Conservation (phyloP, 2,113 vertebrate genomes). For the Eleginops maclovinus region DNA sequence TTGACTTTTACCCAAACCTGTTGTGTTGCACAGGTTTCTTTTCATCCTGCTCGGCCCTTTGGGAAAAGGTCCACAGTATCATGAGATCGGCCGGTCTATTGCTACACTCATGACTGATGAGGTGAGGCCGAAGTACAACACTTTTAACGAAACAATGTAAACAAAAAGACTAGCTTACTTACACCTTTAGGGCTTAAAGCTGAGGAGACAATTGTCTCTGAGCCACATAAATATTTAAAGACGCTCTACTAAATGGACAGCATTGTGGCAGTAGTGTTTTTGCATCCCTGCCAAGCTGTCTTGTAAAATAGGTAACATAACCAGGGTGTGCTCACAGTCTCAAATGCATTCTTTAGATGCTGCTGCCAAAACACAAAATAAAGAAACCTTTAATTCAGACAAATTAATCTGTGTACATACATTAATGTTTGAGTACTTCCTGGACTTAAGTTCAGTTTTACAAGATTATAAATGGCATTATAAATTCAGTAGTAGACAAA, state of each 20-base stretch:
- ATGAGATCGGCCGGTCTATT: constrained; percentile 98
- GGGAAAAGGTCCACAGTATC: constrained; percentile 97
- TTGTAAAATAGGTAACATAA: neutral
- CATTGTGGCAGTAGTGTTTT: neutral
- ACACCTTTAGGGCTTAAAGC: neutral
- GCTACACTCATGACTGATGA: constrained; percentile 99
- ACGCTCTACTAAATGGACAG: neutral
- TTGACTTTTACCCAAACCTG: constrained; percentile 11
- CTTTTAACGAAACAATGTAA: neutral
- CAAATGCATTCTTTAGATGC: neutral
- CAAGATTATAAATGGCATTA: neutral
- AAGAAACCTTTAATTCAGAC: neutral
- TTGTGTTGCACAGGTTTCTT: constrained; percentile 88
- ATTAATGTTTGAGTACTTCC: neutral
- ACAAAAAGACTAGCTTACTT: neutral
- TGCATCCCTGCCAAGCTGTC: constrained; percentile 1
- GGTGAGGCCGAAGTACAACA: constrained; percentile 81
- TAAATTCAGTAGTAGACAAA: neutral
- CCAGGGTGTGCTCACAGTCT: neutral
- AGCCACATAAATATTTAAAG: neutral
- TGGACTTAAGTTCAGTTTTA: neutral
- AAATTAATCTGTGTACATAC: neutral
- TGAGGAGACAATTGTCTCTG: neutral
- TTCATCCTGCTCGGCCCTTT: constrained; percentile 97
- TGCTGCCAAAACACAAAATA: neutral